Evolutionary conservation across 2,888 invertebrate genomes (phyloP).

Genomic region (Teleogryllus oceanicus): DNA sequence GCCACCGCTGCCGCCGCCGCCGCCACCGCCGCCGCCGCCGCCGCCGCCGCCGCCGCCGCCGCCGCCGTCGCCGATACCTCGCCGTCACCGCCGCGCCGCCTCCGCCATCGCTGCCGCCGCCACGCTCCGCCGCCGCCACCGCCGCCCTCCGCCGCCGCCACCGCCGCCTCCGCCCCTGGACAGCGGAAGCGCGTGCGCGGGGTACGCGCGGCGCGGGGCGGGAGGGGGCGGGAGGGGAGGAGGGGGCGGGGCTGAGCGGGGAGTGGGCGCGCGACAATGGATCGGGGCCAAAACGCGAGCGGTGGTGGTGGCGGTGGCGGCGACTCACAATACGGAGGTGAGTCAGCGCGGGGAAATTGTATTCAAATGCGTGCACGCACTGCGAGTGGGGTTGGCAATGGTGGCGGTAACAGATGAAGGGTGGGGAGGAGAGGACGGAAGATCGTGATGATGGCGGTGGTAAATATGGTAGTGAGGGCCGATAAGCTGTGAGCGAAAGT

Average conservation of each 20-base stretch:
- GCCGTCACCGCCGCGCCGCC: neutral
- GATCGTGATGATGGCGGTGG: neutral
- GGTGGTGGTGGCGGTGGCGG: neutral
- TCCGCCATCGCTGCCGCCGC: no score
- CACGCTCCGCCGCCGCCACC: neutral
- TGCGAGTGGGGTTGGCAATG: neutral
- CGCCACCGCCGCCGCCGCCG: neutral
- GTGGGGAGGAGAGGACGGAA: no score
- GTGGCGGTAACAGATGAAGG: neutral
- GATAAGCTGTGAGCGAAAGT: no score
- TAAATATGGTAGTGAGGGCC: no score
- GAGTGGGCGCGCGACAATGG: slow-evolving; percentile 8
- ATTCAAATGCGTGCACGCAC: slow-evolving; percentile 6
- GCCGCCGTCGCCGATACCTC: neutral
- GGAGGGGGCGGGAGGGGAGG: neutral
- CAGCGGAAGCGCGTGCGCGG: neutral
- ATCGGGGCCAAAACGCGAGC: neutral
- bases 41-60: neutral
- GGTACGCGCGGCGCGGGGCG: neutral
- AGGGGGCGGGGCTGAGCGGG: neutral
- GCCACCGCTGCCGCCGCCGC: neutral
- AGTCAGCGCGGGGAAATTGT: neutral
- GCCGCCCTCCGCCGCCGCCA: neutral
- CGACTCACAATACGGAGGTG: neutral
- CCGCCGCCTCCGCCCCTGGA: neutral